Conservation (phyloP, 2,113 vertebrate species). For the Spilogale gracilis region DNA sequence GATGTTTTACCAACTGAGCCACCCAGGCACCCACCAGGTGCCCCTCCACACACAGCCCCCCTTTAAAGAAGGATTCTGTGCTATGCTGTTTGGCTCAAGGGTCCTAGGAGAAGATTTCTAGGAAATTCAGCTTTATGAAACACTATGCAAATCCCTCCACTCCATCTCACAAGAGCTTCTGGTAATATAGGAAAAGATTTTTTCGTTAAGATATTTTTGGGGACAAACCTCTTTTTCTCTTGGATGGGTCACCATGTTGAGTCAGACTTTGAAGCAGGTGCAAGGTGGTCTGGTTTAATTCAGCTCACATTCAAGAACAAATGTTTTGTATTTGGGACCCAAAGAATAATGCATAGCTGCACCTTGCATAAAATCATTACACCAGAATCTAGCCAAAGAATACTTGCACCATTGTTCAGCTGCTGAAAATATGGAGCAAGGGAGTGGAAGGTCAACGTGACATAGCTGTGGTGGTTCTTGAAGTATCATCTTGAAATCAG, state of each 20-base stretch:
- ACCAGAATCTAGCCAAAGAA: neutral
- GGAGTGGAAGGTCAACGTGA: neutral
- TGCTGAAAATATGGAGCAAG: neutral
- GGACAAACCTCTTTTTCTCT: conserved; percentile 62
- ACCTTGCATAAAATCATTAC: conserved; percentile 31
- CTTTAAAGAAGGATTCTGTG: neutral
- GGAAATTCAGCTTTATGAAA: neutral
- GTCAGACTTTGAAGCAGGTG: neutral
- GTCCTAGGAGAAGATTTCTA: neutral
- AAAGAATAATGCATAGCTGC: neutral
- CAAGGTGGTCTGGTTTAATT: conserved; percentile 14
- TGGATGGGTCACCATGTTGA: neutral
- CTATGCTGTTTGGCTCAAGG: neutral
- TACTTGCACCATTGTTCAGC: neutral
- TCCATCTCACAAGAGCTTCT: neutral
- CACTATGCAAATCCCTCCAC: neutral
- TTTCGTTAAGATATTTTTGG: neutral
- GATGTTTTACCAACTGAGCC: neutral
- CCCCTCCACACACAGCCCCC: fast-evolving
- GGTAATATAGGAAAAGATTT: conserved; percentile 18
- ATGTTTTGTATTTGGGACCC: neutral
- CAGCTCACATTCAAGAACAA: neutral
- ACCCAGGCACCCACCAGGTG: neutral
- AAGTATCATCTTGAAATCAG: neutral
- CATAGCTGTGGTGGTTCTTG: neutral